Percentiles rank a stretch among this genome's conserved stretches.
Conservation (phyloP, 2,888 invertebrate species). For the Zygogramma bicolorata region DNA sequence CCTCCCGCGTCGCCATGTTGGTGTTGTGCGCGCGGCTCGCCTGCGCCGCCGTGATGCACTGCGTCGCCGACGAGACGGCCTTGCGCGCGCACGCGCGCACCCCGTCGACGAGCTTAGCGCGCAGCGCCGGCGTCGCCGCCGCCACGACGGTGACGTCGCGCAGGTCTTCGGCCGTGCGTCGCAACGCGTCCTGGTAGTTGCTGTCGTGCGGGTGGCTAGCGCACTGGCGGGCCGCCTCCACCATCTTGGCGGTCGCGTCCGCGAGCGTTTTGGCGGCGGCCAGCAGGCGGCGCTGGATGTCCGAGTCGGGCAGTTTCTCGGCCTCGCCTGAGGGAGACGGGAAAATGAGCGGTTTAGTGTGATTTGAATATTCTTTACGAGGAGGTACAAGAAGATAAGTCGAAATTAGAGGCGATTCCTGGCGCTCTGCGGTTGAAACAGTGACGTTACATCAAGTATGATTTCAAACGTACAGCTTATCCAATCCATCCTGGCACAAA, state of each 20-base stretch:
- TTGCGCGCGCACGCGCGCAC: conserved; percentile 83
- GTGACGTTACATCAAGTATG: no score
- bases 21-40: conserved; percentile 82
- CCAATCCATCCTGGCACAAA: no score
- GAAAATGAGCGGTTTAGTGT: no score
- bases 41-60: conserved; percentile 90
- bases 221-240: conserved; percentile 92
- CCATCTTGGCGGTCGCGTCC: conserved; percentile 96
- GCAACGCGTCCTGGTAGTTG: conserved; percentile 82
- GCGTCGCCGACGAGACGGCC: conserved; percentile 89
- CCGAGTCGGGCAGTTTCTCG: conserved; percentile 86
- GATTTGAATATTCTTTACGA: no score
- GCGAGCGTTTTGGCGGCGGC: conserved; percentile 96
- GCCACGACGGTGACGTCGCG: conserved; percentile 90
- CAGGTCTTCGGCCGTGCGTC: conserved; percentile 93
- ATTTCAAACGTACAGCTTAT: no score
- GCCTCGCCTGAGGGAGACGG: conserved; percentile 83
- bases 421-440: no score
- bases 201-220: conserved; percentile 87
- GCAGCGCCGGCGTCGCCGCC: conserved; percentile 79
- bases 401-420: no score
- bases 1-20: conserved; percentile 78
- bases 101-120: conserved; percentile 78
- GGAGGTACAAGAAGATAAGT: no score
- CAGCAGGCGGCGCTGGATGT: conserved; percentile 84